These are phyloP conservation scores for Papilio glaucus DNA, from an alignment of 1,140 invertebrate genomes.

Conservation along the genomic window DNA sequence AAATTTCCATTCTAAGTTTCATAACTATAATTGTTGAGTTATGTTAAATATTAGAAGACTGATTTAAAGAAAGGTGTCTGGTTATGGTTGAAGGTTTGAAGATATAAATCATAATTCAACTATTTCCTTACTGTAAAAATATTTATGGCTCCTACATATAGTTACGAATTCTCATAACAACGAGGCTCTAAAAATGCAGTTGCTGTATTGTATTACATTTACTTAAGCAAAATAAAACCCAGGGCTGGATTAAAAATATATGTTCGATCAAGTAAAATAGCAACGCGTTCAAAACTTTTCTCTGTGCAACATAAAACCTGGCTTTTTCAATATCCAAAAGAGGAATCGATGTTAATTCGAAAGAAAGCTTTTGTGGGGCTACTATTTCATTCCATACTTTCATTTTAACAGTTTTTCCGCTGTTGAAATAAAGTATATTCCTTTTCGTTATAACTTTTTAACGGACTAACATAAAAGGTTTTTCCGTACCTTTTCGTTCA, in stretches of 20 bases:
- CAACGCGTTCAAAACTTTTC: neutral
- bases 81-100: too few species aligned
- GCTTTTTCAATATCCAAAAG: conserved; percentile 2
- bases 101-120: too few species aligned
- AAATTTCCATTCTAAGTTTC: too few species aligned
- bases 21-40: too few species aligned
- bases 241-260: neutral
- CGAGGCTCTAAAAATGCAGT: too few species aligned
- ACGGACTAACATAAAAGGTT: neutral
- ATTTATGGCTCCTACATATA: too few species aligned
- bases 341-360: conserved; percentile 9
- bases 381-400: conserved; percentile 9
- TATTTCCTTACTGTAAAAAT: too few species aligned
- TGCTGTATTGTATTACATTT: too few species aligned
- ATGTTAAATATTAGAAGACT: too few species aligned
- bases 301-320: conserved; percentile 3
- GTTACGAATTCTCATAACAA: too few species aligned
- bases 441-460: neutral
- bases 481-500: neutral
- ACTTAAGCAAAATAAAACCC: too few species aligned
- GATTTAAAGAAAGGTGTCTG: too few species aligned
- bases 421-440: neutral
- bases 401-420: conserved; percentile 3
- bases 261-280: neutral
- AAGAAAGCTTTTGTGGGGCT: conserved; percentile 5